Conservation (phyloP, 2,888 invertebrate species). For the Blera fallax region DNA sequence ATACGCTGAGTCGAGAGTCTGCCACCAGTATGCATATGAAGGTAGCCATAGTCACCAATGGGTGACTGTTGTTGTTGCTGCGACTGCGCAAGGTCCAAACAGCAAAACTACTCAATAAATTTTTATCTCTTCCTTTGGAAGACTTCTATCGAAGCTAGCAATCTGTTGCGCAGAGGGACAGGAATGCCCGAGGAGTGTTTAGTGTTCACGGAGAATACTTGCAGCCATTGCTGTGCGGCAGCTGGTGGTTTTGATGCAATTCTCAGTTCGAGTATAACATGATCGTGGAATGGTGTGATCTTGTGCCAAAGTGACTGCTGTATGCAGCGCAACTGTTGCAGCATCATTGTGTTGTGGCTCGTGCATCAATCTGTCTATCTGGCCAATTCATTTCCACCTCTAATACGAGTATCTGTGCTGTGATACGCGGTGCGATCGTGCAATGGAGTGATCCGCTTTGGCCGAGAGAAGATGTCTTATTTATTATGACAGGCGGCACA, state of each 20-base stretch:
- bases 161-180: conserved; percentile 31
- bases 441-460: conserved; percentile 57
- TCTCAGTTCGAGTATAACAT: conserved; percentile 48
- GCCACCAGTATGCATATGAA: conserved; percentile 39
- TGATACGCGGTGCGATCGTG: neutral
- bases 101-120: conserved; percentile 55
- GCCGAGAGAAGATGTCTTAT: conserved; percentile 68
- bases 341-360: conserved; percentile 62
- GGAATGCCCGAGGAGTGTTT: conserved; percentile 37
- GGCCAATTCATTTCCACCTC: conserved; percentile 69
- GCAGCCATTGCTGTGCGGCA: conserved; percentile 10
- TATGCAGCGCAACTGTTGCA: conserved; percentile 15
- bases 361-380: conserved; percentile 67
- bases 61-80: neutral
- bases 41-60: conserved; percentile 16
- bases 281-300: conserved; percentile 65
- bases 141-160: conserved; percentile 49
- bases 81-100: conserved; percentile 47
- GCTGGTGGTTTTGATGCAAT: conserved; percentile 23
- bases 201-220: neutral
- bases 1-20: neutral
- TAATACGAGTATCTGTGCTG: conserved; percentile 39
- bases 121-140: conserved; percentile 60
- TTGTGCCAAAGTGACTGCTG: conserved; percentile 58
- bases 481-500: conserved; percentile 70